phyloP scores from a whole-genome alignment of 2,797 vertebrate genomes.

The Pipistrellus kuhlii region DNA sequence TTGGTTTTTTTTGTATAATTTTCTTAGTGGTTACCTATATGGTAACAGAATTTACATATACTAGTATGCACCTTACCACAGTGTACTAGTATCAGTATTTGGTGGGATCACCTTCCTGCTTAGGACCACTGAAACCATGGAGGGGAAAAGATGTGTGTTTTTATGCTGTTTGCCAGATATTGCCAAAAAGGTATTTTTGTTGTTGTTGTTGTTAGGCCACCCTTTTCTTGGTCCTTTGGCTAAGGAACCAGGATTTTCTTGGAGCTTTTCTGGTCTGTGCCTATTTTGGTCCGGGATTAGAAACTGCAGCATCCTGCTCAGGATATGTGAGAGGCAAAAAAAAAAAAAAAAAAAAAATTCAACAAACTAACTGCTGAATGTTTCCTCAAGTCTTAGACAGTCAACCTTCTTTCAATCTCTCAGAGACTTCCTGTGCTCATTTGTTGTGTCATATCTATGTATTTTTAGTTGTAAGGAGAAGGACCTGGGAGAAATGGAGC shows the following conservation, averaged over 20 bases:
- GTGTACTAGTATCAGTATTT: neutral
- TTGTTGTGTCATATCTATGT: neutral
- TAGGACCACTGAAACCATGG: neutral
- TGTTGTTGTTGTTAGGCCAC: neutral
- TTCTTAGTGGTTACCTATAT: constrained; percentile 4
- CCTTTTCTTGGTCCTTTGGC: neutral
- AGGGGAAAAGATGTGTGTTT: neutral
- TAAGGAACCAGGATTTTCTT: neutral
- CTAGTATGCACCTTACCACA: neutral
- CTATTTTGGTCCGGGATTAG: neutral
- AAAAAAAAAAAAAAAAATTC: neutral
- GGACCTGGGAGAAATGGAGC: neutral
- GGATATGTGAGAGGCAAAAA: neutral
- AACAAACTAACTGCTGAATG: neutral
- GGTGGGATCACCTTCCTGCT: neutral
- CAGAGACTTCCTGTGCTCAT: neutral
- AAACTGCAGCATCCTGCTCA: neutral
- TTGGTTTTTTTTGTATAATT: neutral
- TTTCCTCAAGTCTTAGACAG: neutral
- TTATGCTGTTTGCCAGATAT: neutral
- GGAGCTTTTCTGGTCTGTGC: neutral
- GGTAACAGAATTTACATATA: neutral
- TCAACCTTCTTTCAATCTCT: constrained; percentile 15
- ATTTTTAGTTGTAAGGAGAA: constrained; percentile 12
- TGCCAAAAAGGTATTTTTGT: neutral